A percentile compares a stretch with the other conserved stretches of the same genome.
phyloP scores from a whole-genome alignment of 2,113 vertebrate species.

The Chionodraco myersi region DNA sequence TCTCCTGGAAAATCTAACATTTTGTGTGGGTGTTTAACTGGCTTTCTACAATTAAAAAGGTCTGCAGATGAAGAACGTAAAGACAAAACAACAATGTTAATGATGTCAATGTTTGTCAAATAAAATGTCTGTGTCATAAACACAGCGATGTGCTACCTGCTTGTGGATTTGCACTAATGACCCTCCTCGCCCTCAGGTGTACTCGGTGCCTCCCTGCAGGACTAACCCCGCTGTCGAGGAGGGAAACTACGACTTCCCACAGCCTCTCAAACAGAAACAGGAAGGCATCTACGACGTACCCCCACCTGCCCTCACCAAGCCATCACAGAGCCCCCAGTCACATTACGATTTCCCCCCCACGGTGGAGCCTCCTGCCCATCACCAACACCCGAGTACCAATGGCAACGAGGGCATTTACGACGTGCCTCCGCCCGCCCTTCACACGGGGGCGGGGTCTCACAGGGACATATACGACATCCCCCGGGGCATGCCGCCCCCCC shows the following conservation, averaged over 20 bases:
- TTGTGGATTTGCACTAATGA: constrained; percentile 11
- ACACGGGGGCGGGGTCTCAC: constrained; percentile 72
- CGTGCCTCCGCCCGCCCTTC: constrained; percentile 82
- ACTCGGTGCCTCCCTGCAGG: constrained; percentile 84
- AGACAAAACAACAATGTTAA: not conserved
- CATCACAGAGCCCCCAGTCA: constrained; percentile 76
- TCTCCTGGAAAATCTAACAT: not conserved
- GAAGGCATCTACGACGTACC: constrained; percentile 95
- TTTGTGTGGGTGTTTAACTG: not conserved
- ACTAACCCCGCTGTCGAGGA: constrained; percentile 81
- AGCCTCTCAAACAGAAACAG: constrained; percentile 81
- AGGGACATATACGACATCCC: constrained; percentile 92
- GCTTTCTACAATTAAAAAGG: not conserved
- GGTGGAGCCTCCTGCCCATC: constrained; percentile 45
- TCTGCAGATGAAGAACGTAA: not conserved
- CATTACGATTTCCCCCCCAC: constrained; percentile 79
- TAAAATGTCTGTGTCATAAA: not conserved
- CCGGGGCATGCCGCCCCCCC: constrained; percentile 83
- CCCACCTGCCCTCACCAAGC: constrained; percentile 83
- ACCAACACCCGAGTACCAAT: constrained; percentile 43
- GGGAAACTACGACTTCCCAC: constrained; percentile 89
- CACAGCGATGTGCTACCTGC: not conserved
- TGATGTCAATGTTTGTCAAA: too few relatives aligned
- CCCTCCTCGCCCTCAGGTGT: constrained; percentile 82
- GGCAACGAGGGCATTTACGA: constrained; percentile 85